phyloP scores from a whole-genome alignment of 2,888 invertebrate species.

The Cremastobaeus sp. region DNA sequence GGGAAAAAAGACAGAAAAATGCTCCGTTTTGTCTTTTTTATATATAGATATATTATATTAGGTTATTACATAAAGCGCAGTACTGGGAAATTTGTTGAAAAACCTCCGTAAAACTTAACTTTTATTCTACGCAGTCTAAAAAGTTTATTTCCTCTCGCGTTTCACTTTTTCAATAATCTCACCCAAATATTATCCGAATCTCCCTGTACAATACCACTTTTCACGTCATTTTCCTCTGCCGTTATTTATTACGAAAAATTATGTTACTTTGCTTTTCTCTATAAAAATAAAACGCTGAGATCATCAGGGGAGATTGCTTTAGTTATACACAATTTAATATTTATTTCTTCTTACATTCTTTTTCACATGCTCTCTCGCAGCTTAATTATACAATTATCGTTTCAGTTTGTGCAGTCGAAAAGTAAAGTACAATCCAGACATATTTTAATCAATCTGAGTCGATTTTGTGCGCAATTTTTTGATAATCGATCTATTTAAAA shows the following conservation, averaged over 20 bases:
- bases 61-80: conserved; percentile 76
- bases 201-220: conserved; percentile 46
- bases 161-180: conserved; percentile 40
- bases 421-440: background rate
- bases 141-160: conserved; percentile 43
- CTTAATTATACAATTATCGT: conserved; percentile 11
- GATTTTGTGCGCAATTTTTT: too few species aligned
- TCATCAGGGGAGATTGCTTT: conserved; percentile 71
- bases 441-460: too few species aligned
- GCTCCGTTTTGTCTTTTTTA: conserved; percentile 66
- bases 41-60: conserved; percentile 71
- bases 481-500: too few species aligned
- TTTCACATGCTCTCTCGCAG: conserved; percentile 36
- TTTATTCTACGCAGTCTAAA: conserved; percentile 67
- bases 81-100: conserved; percentile 72
- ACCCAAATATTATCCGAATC: conserved; percentile 52
- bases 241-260: conserved; percentile 66
- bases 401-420: background rate
- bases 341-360: conserved; percentile 55
- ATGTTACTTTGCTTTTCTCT: conserved; percentile 72
- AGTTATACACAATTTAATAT: conserved; percentile 67
- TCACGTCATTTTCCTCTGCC: conserved; percentile 54
- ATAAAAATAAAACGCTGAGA: conserved; percentile 77
- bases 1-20: background rate
- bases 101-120: conserved; percentile 69